A percentile compares a stretch with the other conserved stretches of the same genome.
Conservation (phyloP, 2,113 vertebrate genomes). For the Ploceus nigricollis region DNA sequence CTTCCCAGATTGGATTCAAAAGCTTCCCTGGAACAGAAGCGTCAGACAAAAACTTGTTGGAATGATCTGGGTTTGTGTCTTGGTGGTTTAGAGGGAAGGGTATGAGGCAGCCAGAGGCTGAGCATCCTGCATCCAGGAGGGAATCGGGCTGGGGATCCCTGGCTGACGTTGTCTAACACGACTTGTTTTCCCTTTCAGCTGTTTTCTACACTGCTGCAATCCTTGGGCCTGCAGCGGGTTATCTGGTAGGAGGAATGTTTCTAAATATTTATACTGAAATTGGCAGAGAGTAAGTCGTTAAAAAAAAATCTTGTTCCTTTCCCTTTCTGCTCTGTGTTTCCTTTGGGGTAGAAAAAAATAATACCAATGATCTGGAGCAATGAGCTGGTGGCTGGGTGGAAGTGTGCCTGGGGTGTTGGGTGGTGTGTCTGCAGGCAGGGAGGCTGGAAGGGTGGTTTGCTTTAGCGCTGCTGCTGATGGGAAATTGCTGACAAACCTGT, state of each 20-base stretch:
- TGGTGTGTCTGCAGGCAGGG: not conserved
- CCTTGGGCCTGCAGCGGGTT: conserved; percentile 92
- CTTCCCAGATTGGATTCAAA: not conserved
- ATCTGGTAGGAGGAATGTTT: conserved; percentile 91
- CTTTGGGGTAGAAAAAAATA: not conserved
- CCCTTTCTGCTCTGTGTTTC: conserved; percentile 30
- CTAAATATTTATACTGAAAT: conserved; percentile 90
- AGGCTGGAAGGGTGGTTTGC: not conserved
- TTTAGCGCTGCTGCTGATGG: not conserved
- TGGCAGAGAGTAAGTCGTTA: conserved; percentile 80
- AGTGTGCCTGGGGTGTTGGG: not conserved
- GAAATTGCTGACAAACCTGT: conserved; percentile 6
- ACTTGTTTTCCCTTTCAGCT: conserved; percentile 69
- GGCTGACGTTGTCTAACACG: not conserved
- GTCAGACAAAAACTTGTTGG: not conserved
- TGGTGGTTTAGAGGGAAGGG: not conserved
- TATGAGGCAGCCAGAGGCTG: not conserved
- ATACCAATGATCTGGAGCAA: not conserved
- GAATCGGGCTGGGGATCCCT: not conserved
- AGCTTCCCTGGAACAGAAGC: not conserved
- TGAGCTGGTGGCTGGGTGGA: not conserved
- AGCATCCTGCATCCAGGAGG: not conserved
- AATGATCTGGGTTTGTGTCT: not conserved
- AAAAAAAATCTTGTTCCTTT: conserved; percentile 60
- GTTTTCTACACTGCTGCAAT: conserved; percentile 95